Base-by-base conservation (phyloP, 2,113 vertebrate species). In the mouse (Mus musculus) region DNA sequence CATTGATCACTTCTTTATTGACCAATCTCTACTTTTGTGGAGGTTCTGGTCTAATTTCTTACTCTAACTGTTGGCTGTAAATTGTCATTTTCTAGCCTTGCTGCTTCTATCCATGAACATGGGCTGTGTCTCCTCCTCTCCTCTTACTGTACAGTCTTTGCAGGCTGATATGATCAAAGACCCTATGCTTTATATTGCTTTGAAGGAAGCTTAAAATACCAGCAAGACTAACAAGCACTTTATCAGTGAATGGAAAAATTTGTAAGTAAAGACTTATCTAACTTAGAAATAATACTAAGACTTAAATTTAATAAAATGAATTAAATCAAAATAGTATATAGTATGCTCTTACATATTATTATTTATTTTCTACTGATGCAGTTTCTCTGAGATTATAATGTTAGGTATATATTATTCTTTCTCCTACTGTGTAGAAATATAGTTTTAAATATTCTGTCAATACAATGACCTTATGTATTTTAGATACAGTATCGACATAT, bases 251-350 rank as follows among this genome's bases (percentile, higher is more conserved):
- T 65, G 82, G 16, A 94, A 22, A 78, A 56, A 67, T 87, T 61
- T 61, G 46, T 81, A 71, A 69, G 56, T 42, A 71, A 80, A 96
- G 86, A 54, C 56, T 46, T 19, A 9, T 92, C n/a, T 75, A 78
- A 93, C 72, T 84, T 80, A 28, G 19, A 95, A 94, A 49, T 61
- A 86, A 86, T 30, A 13, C 28, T 36, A 91, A 36, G 72, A 89
- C 28, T 78, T 94, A 78, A 61, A 86, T 85, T 61, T 86, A 19
- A 69, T 94, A 54, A 89, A 91, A n/a, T 24, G 19, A 89, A 52
- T 52, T n/a, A 91, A 22, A 73, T 84, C 39, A 67, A 95, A 95
- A 93, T 46, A 19, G 46, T 46, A 10, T 36, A 61, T 73, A n/a
- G 1, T 54, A 2, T 63, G 7, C 4, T 87, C 61, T 90, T 77